These are phyloP conservation scores for Aythya baeri DNA, from an alignment of 2,113 vertebrate genomes.

Conservation along the genomic window DNA sequence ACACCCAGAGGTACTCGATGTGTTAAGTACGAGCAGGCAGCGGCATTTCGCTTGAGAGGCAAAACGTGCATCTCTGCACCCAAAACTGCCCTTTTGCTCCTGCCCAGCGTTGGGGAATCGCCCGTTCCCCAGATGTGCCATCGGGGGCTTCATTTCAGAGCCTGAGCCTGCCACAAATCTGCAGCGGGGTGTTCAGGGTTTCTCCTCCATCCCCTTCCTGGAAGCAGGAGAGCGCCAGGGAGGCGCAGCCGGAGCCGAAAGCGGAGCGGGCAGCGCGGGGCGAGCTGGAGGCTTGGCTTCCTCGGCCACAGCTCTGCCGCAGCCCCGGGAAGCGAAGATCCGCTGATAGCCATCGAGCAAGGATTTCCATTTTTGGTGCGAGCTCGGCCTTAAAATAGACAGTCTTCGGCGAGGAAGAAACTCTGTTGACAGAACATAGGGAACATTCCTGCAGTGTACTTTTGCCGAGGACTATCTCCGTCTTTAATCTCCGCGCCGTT, in stretches of 20 bases:
- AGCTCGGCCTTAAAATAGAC: slow-evolving; percentile 71
- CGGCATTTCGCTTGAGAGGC: not conserved
- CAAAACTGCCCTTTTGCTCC: not conserved
- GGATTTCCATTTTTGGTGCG: slow-evolving; percentile 70
- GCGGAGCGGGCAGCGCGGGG: not conserved
- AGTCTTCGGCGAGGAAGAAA: slow-evolving; percentile 64
- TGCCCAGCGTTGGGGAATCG: not conserved
- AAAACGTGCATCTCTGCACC: not conserved
- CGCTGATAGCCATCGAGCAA: slow-evolving; percentile 32
- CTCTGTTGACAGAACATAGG: slow-evolving; percentile 63
- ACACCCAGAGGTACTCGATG: slow-evolving; percentile 50
- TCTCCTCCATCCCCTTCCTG: not conserved
- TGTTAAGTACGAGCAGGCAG: not conserved
- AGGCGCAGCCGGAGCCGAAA: fast-evolving
- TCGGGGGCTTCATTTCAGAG: not conserved
- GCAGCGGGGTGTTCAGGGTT: fast-evolving
- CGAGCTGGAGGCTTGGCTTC: slow-evolving; percentile 20
- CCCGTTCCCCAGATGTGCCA: not conserved
- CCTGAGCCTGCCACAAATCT: not conserved
- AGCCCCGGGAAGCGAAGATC: slow-evolving; percentile 40
- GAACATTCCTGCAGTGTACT: slow-evolving; percentile 65
- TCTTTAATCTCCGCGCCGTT: slow-evolving; percentile 67
- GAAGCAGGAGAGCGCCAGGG: not conserved
- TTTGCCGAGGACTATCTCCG: slow-evolving; percentile 70
- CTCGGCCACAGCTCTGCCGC: not conserved